Evolutionary conservation across 2,113 vertebrate species (phyloP), one percentile per base, ranked within the genome.

Genomic region (Aegithalos caudatus): DNA sequence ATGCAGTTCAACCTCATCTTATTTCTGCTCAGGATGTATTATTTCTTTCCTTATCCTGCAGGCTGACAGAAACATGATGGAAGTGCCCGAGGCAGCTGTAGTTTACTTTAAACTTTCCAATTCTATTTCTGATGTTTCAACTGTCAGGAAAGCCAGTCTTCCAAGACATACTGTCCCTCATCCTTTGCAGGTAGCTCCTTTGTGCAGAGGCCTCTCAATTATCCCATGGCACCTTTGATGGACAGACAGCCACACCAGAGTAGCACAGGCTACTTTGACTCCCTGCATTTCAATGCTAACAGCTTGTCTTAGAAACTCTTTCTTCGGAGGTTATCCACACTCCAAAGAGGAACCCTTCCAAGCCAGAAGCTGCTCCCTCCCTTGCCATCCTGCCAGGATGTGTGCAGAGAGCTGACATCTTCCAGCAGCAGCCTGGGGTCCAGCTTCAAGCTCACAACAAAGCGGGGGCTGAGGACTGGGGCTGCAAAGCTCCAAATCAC

Each of bases 181-280:
- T 29, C 23, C 27, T 66, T 50, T 56, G 23, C 31, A 84, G 35
- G 23, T 1, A 53, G 31, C n/a, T 38, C 7, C 35, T 72, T 72
- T 33, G n/a, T 44, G 33, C 47, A 71, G 61, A 47, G 15, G 33
- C 35, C 33, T 50, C 51, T 38, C 64, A 4, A 6, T 25, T 47
- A 7, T 37, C 25, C 44, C 37, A 3, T 6, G 4, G 44, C 33
- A 42, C 20, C 29, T 27, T 19, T 0, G 1, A 19, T 27, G 23
- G n/a, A 38, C 38, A 62, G 29, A 12, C 4, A 65, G 12, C 12
- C 35, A 29, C 56, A 29, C 27, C 38, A 23, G 31, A 54, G 44
- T 6, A 29, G 23, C 2, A 12, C 0, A 0, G 45, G 13, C 27
- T 81, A 5, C 58, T 87, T 61, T 53, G n/a, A 29, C 37, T 66